Percentiles rank a stretch among this genome's conserved stretches.
These are phyloP conservation scores for Nycticryphes semicollaris DNA, from an alignment of 2,113 vertebrate genomes.

Conservation along the genomic window DNA sequence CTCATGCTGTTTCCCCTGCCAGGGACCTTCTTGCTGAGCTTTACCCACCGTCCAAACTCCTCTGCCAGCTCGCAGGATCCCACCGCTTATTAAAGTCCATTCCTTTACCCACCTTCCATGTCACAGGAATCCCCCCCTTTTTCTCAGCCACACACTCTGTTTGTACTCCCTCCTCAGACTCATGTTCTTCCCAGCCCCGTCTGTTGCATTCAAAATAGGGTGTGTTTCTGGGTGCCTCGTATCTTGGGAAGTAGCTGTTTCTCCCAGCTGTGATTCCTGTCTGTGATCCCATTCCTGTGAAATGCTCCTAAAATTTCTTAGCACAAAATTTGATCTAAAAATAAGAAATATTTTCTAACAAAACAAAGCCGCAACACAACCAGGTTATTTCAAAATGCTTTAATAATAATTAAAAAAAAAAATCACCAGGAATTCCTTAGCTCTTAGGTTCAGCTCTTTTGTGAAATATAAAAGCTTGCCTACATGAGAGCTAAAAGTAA, in stretches of 20 bases:
- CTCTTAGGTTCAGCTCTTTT: not conserved
- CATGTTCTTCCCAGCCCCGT: not conserved
- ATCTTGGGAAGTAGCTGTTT: constrained; percentile 34
- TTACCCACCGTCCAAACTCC: not conserved
- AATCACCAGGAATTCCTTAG: not conserved
- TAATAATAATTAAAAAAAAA: not conserved
- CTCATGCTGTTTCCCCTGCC: not conserved
- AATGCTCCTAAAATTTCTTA: not conserved
- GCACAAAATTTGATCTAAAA: not conserved
- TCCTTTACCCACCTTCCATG: not conserved
- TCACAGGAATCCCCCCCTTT: not conserved
- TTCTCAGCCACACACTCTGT: not conserved
- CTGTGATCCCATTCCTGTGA: not conserved
- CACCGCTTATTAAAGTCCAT: not conserved
- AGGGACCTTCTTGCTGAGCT: not conserved
- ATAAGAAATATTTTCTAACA: not conserved
- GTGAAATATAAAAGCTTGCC: not conserved
- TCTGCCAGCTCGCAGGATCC: not conserved
- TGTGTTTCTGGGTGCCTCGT: not conserved
- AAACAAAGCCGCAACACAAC: not conserved
- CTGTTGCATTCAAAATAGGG: not conserved
- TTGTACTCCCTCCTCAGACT: not conserved
- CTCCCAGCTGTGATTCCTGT: constrained; percentile 7
- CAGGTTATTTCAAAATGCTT: not conserved
- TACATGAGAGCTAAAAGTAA: not conserved